Base-by-base conservation (phyloP, 2,113 vertebrate species). In the Peromyscus maniculatus region DNA sequence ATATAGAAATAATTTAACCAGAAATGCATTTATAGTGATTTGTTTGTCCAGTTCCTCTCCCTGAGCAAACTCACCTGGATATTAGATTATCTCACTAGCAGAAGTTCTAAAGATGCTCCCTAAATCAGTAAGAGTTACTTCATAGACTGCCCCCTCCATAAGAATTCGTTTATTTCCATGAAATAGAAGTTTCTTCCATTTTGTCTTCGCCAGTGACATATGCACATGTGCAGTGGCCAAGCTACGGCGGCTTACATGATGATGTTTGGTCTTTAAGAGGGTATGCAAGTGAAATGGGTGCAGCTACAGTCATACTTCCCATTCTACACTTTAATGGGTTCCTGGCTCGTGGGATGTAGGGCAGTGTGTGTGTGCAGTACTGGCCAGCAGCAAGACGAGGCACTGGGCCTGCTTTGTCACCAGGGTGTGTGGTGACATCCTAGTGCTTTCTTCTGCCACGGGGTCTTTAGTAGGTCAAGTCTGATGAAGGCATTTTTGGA, bases 41-140 rank as follows among this genome's bases (percentile, higher is more conserved):
- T 82, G 11, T 89, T 92, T 95, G 66, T 93, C n/a, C 19, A 72
- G 49, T 83, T 93, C 7, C 17, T n/a, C 17, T 89, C n/a, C 26
- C 33, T 66, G 59, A 86, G n/a, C 46, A 43, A 93, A 86, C 19
- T 69, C 33, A 88, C 12, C 22, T 82, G 43, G 24, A 62, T 82
- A 59, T 7, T 90, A 59, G 21, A 74, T 69, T 66, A 17, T 52
- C 49, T 96, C 43, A 93, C 28, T 71, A 91, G 17, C 43, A 92
- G 93, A 91, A 57, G 4, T 84, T 26, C 26, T 74, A 74, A 83
- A 31, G 55, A 15, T 84, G 62, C 19, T 22, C 71, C 46, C 62
- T 82, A 74, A 59, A 59, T 26, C 79, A 26, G 59, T 28, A 71
- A 57, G 3, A 87, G 74, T 79, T 52, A 75, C 12, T 66, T 95